Conservation (phyloP, 1,140 invertebrate species). For the Hypothenemus hampei region DNA sequence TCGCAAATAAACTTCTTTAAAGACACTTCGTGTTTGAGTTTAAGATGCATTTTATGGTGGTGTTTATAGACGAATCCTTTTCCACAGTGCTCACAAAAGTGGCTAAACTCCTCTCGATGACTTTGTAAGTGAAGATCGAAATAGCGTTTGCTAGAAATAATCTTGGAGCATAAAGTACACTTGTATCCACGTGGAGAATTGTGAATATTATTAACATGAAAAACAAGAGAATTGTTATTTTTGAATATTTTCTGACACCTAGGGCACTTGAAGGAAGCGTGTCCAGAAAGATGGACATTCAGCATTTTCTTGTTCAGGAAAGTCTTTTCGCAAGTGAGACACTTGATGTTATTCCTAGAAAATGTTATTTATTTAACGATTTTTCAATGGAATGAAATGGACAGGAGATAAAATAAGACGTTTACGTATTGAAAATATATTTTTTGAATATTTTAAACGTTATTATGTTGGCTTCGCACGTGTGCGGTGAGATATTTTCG, state of each 20-base stretch:
- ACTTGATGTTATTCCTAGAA: no score
- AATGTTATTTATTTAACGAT: no score
- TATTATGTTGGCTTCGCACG: slow-evolving; percentile 24
- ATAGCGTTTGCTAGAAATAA: slow-evolving; percentile 63
- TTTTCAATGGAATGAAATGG: no score
- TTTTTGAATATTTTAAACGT: no score
- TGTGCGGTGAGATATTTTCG: slow-evolving; percentile 58
- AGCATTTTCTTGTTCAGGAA: no score
- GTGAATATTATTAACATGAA: slow-evolving; percentile 49
- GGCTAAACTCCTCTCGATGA: slow-evolving; percentile 50
- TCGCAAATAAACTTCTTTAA: slow-evolving; percentile 9
- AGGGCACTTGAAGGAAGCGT: slow-evolving; percentile 45
- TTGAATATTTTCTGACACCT: slow-evolving; percentile 50
- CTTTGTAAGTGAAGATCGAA: slow-evolving; percentile 59
- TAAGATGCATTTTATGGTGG: slow-evolving; percentile 17
- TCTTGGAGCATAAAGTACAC: slow-evolving; percentile 47
- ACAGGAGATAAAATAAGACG: no score
- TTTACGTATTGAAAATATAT: no score
- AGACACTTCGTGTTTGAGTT: slow-evolving; percentile 1
- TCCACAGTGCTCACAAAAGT: slow-evolving; percentile 32
- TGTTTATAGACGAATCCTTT: slow-evolving; percentile 31
- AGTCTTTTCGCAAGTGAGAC: no score
- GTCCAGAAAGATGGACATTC: no score
- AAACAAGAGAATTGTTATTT: slow-evolving; percentile 63
- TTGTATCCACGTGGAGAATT: slow-evolving; percentile 48